Evolutionary conservation across 2,113 vertebrate genomes (phyloP).

Genomic region (Strix uralensis): DNA sequence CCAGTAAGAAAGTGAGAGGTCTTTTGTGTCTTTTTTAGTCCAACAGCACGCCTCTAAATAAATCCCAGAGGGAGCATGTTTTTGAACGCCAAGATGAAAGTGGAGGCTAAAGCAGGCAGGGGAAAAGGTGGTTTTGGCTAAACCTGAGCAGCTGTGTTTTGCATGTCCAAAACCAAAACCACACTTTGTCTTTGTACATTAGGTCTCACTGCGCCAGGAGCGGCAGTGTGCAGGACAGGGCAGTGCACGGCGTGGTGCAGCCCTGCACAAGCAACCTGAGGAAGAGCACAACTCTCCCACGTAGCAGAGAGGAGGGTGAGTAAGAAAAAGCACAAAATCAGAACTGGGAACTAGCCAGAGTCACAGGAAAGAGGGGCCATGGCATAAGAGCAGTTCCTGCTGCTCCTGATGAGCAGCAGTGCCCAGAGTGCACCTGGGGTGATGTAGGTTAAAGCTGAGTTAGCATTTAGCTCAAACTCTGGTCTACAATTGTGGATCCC

Average conservation of each 20-base stretch:
- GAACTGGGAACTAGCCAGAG: background rate
- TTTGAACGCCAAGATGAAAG: background rate
- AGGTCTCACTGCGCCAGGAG: background rate
- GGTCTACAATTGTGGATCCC: background rate
- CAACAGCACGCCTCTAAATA: background rate
- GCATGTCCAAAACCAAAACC: conserved; percentile 23
- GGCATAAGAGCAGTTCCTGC: background rate
- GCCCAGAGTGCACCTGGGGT: too few species aligned
- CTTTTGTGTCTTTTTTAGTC: conserved; percentile 12
- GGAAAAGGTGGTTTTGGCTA: conserved; percentile 45
- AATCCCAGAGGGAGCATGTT: background rate
- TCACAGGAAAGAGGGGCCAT: background rate
- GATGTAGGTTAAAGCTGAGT: background rate
- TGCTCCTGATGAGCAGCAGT: background rate
- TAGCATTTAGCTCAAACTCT: background rate
- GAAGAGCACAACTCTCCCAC: background rate
- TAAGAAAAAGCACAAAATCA: background rate
- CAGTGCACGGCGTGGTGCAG: fast-evolving
- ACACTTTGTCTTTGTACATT: background rate
- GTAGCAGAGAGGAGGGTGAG: background rate
- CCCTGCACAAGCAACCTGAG: fast-evolving
- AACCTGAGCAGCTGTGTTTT: background rate
- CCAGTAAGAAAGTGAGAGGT: conserved; percentile 31
- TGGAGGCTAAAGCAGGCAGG: background rate
- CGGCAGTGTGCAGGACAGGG: fast-evolving